Conservation (phyloP, 2,888 invertebrate species). For the Belgica antarctica region DNA sequence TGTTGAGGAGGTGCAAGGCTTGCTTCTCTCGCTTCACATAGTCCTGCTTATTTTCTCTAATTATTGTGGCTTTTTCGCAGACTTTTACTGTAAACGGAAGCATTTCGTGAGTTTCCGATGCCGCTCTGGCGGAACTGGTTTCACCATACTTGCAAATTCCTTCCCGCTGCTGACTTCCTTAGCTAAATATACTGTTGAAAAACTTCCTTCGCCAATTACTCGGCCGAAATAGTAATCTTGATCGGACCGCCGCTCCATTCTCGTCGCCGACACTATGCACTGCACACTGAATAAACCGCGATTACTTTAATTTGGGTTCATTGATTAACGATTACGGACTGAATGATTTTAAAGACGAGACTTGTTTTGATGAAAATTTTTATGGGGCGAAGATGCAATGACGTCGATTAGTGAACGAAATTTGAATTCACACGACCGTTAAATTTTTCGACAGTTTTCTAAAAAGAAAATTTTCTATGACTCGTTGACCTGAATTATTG, state of each 20-base stretch:
- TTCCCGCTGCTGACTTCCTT: slow-evolving; percentile 85
- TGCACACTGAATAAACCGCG: background rate
- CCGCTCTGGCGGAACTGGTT: too few species aligned
- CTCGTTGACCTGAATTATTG: too few species aligned
- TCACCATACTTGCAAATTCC: slow-evolving; percentile 89
- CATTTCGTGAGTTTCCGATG: too few species aligned
- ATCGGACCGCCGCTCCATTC: slow-evolving; percentile 59
- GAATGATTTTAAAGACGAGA: too few species aligned
- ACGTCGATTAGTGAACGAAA: too few species aligned
- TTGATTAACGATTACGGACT: background rate
- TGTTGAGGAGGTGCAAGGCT: slow-evolving; percentile 80
- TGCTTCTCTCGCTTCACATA: slow-evolving; percentile 94
- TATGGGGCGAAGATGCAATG: too few species aligned
- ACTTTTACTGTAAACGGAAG: slow-evolving; percentile 89
- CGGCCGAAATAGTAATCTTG: slow-evolving; percentile 94
- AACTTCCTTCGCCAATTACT: slow-evolving; percentile 95
- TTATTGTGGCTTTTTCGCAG: slow-evolving; percentile 91
- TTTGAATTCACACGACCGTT: too few species aligned
- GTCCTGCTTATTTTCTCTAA: slow-evolving; percentile 88
- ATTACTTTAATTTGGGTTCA: background rate
- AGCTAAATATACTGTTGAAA: slow-evolving; percentile 91
- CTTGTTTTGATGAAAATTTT: too few species aligned
- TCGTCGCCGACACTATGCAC: too few species aligned
- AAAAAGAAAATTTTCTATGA: too few species aligned
- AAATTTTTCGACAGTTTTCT: too few species aligned